Conservation (phyloP, 2,888 invertebrate species). For the Lepidochrysops patricia region DNA sequence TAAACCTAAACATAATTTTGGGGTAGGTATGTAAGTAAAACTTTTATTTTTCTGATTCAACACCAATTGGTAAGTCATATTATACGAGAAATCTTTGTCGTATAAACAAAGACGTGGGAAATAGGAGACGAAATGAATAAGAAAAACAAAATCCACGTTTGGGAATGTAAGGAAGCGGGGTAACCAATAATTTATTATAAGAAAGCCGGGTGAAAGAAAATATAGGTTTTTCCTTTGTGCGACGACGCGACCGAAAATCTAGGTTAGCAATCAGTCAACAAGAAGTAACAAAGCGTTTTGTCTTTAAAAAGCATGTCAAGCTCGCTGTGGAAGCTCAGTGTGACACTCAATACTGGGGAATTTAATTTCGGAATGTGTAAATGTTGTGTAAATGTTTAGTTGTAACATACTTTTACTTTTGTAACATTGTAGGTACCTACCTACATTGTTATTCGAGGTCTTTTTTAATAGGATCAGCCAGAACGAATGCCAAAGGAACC, state of each 20-base stretch:
- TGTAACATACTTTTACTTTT: background rate
- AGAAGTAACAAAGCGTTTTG: conserved; percentile 16
- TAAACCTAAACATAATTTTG: too few relatives aligned
- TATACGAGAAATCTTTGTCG: background rate
- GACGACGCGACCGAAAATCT: conserved; percentile 15
- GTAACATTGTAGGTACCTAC: too few relatives aligned
- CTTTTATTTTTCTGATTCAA: too few relatives aligned
- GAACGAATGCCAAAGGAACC: too few relatives aligned
- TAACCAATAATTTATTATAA: background rate
- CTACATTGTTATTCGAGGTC: background rate
- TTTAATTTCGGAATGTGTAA: conserved; percentile 8
- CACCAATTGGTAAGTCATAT: too few relatives aligned
- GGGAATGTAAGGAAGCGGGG: background rate
- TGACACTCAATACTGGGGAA: background rate
- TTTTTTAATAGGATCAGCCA: too few relatives aligned
- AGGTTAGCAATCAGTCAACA: conserved; percentile 15
- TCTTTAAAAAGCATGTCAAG: conserved; percentile 17
- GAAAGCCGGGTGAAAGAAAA: background rate
- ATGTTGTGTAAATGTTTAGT: background rate
- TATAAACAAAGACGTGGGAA: background rate
- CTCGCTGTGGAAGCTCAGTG: conserved; percentile 3
- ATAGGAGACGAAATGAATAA: background rate
- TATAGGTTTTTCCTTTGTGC: conserved; percentile 7
- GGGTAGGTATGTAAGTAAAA: too few relatives aligned
- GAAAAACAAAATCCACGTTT: conserved; percentile 1